Evolutionary conservation across 2,113 vertebrate species (phyloP), one percentile per base, ranked within the genome.

Genomic region (Holacanthus passer): DNA sequence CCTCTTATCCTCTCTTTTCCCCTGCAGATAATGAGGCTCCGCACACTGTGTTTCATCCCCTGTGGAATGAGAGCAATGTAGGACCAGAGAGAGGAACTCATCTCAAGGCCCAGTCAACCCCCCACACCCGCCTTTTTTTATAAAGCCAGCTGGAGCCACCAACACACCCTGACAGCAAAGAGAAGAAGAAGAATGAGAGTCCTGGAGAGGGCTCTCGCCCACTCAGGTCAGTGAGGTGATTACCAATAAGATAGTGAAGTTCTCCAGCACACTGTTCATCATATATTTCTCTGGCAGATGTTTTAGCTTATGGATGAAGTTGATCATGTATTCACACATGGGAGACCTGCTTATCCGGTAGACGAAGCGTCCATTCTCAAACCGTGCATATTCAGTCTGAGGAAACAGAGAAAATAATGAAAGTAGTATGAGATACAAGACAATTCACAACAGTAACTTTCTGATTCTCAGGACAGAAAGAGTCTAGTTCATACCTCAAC

Each of bases 281-380:
- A 99, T 99, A 90, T 99, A 99, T 92, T 99, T 99, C 93, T 99
- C 98, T 35, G 98, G 98, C 94, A 99, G 95, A 94, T 99, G 98
- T 93, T 99, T 99, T 86, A 99, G 96, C 90, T 99, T 99, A 95
- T 99, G 98, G 94, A 99, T 99, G 94, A 99, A 99, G 95, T 99
- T 99, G 93, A 99, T 99, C 98, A 99, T 99, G 78, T 99, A 99
- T 97, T 99, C 98, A 95, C 98, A 99, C 98, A 99, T 99, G 0
- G 98, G 98, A 55, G 98, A 99, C 60, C 98, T 96, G 88, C 97
- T 98, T 97, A 99, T 99, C 91, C 98, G 95, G 94, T 99, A 99
- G 67, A 99, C 96, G 14, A 99, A 99, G 70, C 98, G 96, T 41
- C 98, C 98, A 1, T 99, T 99, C 93, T 99, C 98, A 90, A 99